Base-by-base conservation (phyloP, 2,113 vertebrate genomes). In the Dipodomys ordii region DNA sequence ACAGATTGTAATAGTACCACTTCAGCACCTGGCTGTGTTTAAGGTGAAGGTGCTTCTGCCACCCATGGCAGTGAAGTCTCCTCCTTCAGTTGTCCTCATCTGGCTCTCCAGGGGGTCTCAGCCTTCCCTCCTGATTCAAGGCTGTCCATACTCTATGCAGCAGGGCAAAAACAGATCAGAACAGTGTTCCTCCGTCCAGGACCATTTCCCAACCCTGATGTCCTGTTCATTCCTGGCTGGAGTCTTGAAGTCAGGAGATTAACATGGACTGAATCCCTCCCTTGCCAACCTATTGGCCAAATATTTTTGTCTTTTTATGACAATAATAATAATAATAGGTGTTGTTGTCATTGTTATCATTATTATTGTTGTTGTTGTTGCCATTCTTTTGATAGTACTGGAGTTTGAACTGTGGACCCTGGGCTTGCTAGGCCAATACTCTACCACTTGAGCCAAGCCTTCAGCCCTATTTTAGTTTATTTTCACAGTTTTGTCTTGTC, bases 401-500 rank as follows among this genome's bases (percentile, higher is more conserved):
- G 15, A 57, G 53, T 57, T 57, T 57, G 53, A 57, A 57, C 53
- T 57, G 11, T 57, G 53, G 3, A 57, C 53, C 53, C 15, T 57
- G 53, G 53, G 15, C 53, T 57, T 57, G 53, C 12, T 57, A 57
- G 53, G 53, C 53, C 4, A 57, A 13, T 57, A 13, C 15, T 16
- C 53, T 57, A 18, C 53, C 53, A 18, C 15, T 57, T 57, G 53
- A 57, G 15, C 16, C 15, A 57, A 57, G 53, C 53, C 16, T 57
- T 13, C 53, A 57, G 12, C 12, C 53, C 2, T 57, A 57, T 57
- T 57, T 57, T 57, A 57, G 53, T 18, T 57, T 57, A 57, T 57
- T 57, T 57, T 57, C 15, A 57, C 60, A 85, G 57, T 62, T 62
- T 97, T 71, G 81, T 64, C 74, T n/a, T 95, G 13, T 73, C 7